Conservation (phyloP, 2,888 invertebrate genomes). For the Melangyna quadrimaculata region DNA sequence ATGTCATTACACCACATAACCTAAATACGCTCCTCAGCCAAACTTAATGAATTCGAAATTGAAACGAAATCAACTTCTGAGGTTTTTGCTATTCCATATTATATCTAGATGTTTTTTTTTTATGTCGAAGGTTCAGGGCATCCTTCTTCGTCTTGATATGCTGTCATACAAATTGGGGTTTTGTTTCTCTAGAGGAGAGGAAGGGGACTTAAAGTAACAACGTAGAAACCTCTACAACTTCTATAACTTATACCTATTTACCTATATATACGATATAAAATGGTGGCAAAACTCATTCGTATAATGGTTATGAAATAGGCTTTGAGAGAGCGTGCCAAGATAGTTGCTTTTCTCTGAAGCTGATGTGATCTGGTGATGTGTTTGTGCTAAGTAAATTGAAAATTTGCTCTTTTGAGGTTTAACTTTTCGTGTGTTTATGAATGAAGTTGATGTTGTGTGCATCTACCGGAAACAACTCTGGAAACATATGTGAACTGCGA, state of each 20-base stretch:
- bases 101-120: slow-evolving; percentile 13
- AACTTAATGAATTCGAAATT: slow-evolving; percentile 72
- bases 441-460: slow-evolving; percentile 56
- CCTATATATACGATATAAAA: not conserved
- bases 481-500: not conserved
- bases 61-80: slow-evolving; percentile 71
- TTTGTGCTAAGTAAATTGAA: slow-evolving; percentile 69
- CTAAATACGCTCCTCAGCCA: slow-evolving; percentile 71
- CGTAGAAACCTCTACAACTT: not conserved
- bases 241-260: not conserved
- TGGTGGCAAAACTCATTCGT: slow-evolving; percentile 56
- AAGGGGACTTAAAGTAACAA: not conserved
- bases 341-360: not conserved
- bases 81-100: slow-evolving; percentile 65
- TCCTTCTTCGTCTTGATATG: slow-evolving; percentile 28
- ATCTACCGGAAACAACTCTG: slow-evolving; percentile 31
- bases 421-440: slow-evolving; percentile 64
- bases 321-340: slow-evolving; percentile 65
- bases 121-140: not conserved
- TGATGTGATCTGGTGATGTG: slow-evolving; percentile 42
- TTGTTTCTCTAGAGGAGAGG: not conserved
- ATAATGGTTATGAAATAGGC: slow-evolving; percentile 71
- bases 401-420: slow-evolving; percentile 71
- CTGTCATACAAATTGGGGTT: slow-evolving; percentile 50
- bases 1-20: slow-evolving; percentile 72